phyloP scores from a whole-genome alignment of 2,113 vertebrate species.

The Podocnemis expansa region DNA sequence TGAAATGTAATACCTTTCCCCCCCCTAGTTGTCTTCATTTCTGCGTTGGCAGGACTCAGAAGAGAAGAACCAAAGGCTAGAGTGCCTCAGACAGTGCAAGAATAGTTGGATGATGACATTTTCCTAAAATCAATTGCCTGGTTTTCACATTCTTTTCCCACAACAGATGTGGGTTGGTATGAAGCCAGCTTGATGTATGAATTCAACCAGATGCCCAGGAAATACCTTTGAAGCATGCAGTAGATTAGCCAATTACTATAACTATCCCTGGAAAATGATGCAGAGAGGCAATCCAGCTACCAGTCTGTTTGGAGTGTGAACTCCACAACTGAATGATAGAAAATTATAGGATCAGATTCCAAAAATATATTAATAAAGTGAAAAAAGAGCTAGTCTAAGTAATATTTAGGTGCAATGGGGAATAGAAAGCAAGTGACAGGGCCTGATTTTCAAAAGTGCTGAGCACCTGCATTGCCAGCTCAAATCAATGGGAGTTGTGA shows the following conservation, averaged over 20 bases:
- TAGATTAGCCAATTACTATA: background rate
- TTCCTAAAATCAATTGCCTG: conserved; percentile 28
- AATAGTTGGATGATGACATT: background rate
- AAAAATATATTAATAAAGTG: background rate
- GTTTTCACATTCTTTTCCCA: background rate
- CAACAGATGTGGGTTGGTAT: conserved; percentile 41
- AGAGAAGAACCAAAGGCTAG: background rate
- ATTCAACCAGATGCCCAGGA: conserved; percentile 49
- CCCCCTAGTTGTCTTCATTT: background rate
- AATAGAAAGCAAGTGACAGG: background rate
- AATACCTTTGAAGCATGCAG: conserved; percentile 20
- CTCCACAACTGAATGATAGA: background rate
- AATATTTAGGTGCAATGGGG: background rate
- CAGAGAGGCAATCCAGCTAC: background rate
- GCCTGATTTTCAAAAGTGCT: background rate
- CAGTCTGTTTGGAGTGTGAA: background rate
- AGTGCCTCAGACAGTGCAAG: background rate
- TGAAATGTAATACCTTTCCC: background rate
- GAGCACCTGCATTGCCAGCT: background rate
- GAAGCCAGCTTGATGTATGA: conserved; percentile 29
- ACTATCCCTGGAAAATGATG: background rate
- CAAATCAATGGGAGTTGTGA: background rate
- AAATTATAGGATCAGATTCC: background rate
- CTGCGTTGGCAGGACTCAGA: background rate
- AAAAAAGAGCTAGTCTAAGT: background rate